These are phyloP conservation scores for cattle (Bos taurus) DNA, from an alignment of 2,113 vertebrate genomes.

Conservation along the genomic window ARS-UCD2.0 NC_037329.1:60291001-60291500, in stretches of 20 bases:
- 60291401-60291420: background rate
- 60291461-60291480: conserved; percentile 38
- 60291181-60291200: background rate
- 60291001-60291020: background rate
- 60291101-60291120: background rate
- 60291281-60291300: background rate
- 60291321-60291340: conserved; percentile 51
- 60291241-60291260: background rate
- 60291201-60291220: conserved; percentile 1
- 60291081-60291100: background rate
- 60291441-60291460: conserved; percentile 17
- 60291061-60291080: background rate
- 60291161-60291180: conserved; percentile 28
- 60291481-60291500: conserved; percentile 49
- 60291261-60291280: conserved; percentile 21
- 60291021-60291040: background rate
- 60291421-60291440: conserved; percentile 22
- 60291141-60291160: conserved; percentile 5
- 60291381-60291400: conserved; percentile 37
- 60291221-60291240: conserved; percentile 9
- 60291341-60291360: conserved; percentile 29
- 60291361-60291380: background rate
- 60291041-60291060: background rate
- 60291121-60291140: conserved; percentile 28
- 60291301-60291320: conserved; percentile 52